phyloP scores from a whole-genome alignment of 2,113 vertebrate genomes.

The Chloroceryle aenea region DNA sequence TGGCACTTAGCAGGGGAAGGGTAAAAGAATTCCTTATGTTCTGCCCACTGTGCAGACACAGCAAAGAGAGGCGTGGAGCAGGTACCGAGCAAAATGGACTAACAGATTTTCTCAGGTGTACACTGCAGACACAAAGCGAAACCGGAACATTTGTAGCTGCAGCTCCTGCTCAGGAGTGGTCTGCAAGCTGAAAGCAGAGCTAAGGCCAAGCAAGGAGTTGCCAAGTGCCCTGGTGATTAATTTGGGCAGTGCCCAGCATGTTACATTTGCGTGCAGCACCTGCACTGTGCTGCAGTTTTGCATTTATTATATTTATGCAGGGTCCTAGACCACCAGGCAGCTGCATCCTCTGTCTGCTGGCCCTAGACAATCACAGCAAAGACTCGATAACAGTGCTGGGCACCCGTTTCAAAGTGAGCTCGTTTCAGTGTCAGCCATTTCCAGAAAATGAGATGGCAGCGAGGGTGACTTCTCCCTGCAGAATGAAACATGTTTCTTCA shows the following conservation, averaged over 20 bases:
- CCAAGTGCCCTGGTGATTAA: background rate
- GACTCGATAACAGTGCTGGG: background rate
- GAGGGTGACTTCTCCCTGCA: conserved; percentile 28
- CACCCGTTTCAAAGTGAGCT: background rate
- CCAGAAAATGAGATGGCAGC: conserved; percentile 6
- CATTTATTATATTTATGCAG: background rate
- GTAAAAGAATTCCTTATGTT: background rate
- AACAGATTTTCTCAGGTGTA: background rate
- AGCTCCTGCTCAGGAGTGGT: background rate
- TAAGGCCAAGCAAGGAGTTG: background rate
- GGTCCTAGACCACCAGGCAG: background rate
- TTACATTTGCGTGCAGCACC: background rate
- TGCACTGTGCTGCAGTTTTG: background rate
- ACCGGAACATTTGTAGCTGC: background rate
- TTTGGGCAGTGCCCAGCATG: background rate
- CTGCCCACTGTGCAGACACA: background rate
- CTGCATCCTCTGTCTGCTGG: background rate
- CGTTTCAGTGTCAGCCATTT: background rate
- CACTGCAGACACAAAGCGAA: background rate
- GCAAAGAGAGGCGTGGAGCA: background rate
- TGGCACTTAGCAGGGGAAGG: background rate
- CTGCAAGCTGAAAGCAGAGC: background rate
- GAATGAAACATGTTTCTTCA: conserved; percentile 46
- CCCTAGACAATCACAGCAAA: background rate
- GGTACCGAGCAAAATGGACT: background rate